Evolutionary conservation across 1,140 invertebrate genomes (phyloP).

Genomic region (Microplitis mediator): DNA sequence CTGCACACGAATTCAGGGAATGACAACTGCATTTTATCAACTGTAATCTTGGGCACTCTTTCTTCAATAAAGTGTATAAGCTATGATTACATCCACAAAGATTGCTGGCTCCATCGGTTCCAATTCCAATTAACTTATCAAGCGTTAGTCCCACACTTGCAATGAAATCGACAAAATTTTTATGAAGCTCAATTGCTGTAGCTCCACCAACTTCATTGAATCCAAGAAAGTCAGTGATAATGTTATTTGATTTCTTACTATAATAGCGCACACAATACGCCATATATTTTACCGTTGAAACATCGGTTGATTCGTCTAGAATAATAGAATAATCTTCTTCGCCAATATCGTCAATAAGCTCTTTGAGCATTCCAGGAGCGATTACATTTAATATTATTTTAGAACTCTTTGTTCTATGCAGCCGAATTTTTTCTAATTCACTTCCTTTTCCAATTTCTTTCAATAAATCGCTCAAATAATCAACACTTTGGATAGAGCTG

Average conservation of each 20-base stretch:
- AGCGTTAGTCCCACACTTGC: no score
- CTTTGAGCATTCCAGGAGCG: constrained; percentile 41
- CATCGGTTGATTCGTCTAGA: constrained; percentile 56
- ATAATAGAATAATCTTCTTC: constrained; percentile 48
- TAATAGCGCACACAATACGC: constrained; percentile 51
- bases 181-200: no score
- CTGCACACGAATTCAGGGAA: no score
- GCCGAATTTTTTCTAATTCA: constrained; percentile 27
- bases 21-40: no score
- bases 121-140: no score
- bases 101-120: no score
- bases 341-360: constrained; percentile 45
- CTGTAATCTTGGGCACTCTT: no score
- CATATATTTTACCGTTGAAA: constrained; percentile 46
- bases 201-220: constrained; percentile 33
- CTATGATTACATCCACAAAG: no score
- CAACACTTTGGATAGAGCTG: constrained; percentile 17
- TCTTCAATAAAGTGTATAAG: no score
- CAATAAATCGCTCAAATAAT: constrained; percentile 21
- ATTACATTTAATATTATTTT: constrained; percentile 51
- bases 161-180: no score
- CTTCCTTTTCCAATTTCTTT: constrained; percentile 14
- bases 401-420: constrained; percentile 50
- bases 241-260: constrained; percentile 34
- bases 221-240: constrained; percentile 42